A percentile compares a stretch with the other conserved stretches of the same genome.
Conservation (phyloP, 1,140 invertebrate genomes). For the Ridgeia piscesae region DNA sequence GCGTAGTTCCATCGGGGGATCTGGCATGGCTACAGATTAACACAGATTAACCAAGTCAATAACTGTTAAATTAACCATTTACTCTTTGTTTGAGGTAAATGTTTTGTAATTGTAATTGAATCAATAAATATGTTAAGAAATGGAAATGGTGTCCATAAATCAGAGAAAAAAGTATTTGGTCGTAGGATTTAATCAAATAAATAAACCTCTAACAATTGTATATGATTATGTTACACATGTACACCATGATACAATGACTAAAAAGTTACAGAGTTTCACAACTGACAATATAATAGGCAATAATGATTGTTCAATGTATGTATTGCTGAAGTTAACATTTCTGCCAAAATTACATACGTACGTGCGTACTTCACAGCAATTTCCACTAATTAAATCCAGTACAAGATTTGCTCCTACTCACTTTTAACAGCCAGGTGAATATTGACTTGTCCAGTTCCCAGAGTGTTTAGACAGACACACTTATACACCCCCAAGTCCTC, state of each 20-base stretch:
- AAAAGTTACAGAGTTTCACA: background rate
- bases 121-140: background rate
- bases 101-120: background rate
- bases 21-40: constrained; percentile 36
- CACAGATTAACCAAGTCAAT: background rate
- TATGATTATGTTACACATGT: background rate
- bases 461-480: background rate
- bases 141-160: background rate
- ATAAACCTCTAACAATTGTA: background rate
- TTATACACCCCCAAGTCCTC: constrained; percentile 14
- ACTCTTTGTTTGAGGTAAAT: background rate
- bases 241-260: background rate
- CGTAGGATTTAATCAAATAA: background rate
- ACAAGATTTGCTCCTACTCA: background rate
- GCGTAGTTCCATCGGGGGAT: constrained; percentile 34
- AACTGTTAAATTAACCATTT: background rate
- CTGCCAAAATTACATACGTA: background rate
- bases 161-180: background rate
- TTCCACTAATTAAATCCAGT: background rate
- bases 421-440: constrained; percentile 18
- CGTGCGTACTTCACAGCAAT: too few relatives aligned
- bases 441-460: background rate
- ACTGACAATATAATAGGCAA: background rate
- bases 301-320: background rate
- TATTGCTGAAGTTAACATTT: background rate